phyloP scores from a whole-genome alignment of 2,797 vertebrate genomes.

The Anguilla anguilla region DNA sequence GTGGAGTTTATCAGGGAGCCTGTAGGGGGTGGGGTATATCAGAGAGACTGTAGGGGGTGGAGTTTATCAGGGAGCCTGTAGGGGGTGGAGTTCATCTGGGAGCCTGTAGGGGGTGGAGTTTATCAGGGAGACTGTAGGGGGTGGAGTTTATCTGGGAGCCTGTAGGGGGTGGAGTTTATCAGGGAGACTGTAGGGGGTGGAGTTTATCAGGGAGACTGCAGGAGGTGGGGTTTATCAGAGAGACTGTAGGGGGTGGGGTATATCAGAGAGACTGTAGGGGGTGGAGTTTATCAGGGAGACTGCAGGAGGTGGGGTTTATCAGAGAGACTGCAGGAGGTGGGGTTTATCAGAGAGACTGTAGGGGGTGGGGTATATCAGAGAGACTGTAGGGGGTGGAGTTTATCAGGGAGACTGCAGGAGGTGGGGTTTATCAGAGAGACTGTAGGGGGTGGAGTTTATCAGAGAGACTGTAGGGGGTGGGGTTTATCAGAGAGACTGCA shows the following conservation, averaged over 20 bases:
- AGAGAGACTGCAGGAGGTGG: not conserved
- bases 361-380: not conserved
- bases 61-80: not conserved
- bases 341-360: too few relatives aligned
- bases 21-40: not conserved
- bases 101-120: not conserved
- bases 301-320: not conserved
- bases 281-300: too few relatives aligned
- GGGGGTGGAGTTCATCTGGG: not conserved
- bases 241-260: not conserved
- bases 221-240: not conserved
- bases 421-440: not conserved
- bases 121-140: not conserved
- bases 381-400: not conserved
- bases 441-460: not conserved
- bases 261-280: not conserved
- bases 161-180: not conserved
- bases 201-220: not conserved
- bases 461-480: not conserved
- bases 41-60: not conserved
- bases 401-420: not conserved
- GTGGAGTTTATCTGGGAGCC: too few relatives aligned
- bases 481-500: not conserved
- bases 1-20: not conserved
- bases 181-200: not conserved